Percentiles rank a stretch among this genome's conserved stretches.
Evolutionary conservation across 2,888 invertebrate genomes (phyloP).

Genomic region (Panzeria rudis): DNA sequence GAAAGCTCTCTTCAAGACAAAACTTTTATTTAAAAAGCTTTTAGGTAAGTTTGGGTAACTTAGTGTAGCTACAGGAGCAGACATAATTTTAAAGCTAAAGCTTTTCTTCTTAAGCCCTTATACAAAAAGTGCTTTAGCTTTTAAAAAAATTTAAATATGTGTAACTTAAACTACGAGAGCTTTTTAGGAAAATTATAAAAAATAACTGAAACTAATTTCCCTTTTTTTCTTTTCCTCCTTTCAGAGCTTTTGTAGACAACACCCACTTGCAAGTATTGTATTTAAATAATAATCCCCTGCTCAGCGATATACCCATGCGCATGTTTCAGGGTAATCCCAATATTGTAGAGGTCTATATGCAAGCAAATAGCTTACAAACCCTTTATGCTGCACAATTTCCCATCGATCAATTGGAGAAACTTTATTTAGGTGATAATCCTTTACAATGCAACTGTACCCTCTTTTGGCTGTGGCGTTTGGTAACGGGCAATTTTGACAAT

Average conservation of each 20-base stretch:
- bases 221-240: conserved; percentile 69
- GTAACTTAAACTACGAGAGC: too few species aligned
- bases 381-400: conserved; percentile 93
- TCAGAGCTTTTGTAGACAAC: conserved; percentile 92
- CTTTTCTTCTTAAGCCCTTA: too few species aligned
- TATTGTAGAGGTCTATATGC: conserved; percentile 89
- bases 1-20: too few species aligned
- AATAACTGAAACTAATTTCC: conserved; percentile 1
- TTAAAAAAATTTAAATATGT: too few species aligned
- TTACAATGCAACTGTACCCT: conserved; percentile 94
- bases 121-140: too few species aligned
- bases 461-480: conserved; percentile 93
- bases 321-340: conserved; percentile 93
- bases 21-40: too few species aligned
- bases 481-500: conserved; percentile 82
- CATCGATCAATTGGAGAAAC: conserved; percentile 89
- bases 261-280: conserved; percentile 91
- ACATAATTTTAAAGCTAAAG: too few species aligned
- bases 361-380: conserved; percentile 89
- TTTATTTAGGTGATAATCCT: conserved; percentile 92
- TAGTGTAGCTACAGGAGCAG: too few species aligned
- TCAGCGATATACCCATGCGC: conserved; percentile 90
- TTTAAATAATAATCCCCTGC: conserved; percentile 90
- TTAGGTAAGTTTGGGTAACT: too few species aligned
- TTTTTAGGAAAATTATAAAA: too few species aligned